Evolutionary conservation across 2,113 vertebrate genomes (phyloP), one percentile per base, ranked within the genome.

Genomic region (Saccopteryx leptura): DNA sequence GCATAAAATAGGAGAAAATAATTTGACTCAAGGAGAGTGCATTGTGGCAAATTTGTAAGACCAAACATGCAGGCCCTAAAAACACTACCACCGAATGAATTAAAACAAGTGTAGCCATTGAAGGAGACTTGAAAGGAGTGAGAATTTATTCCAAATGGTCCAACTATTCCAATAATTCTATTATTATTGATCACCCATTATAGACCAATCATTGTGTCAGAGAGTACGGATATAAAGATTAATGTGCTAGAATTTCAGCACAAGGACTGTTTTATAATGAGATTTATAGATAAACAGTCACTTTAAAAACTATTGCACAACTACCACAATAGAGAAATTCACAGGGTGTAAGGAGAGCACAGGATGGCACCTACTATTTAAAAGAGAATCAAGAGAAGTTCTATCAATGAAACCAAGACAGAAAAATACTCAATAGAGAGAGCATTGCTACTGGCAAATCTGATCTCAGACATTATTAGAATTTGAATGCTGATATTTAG

Each of bases 401-500:
- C 3, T 31, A 84, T 46, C 18, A 24, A 65, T 60, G 6, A 95
- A 91, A 80, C 9, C 39, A 92, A 76, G 39, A 93, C 14, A 65
- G 60, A 68, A 91, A 54, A 91, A 72, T 8, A 33, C 5, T 46
- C 58, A 65, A 81, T 50, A 88, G 56, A 90, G 12, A 83, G 13
- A 52, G 9, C 4, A 86, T 52, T 74, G 66, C n/a, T 50, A 50
- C 9, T n/a, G 17, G 76, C 13, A 83, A 75, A 83, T 82, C 33
- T 56, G 14, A 56, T 17, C 78, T 94, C 52, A 82, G 66, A 66
- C 46, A 66, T 88, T 88, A 95, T 9, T 76, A 88, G 94, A 93
- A 71, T 82, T 81, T 85, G 9, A 94, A 92, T 78, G 13, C 15
- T 74, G 60, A 31, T 52, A 65, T 92, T 87, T 66, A 83, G 11